Evolutionary conservation across 2,888 invertebrate species (phyloP), one percentile per base, ranked within the genome.

Genomic region (Cecidostiba fungosa): DNA sequence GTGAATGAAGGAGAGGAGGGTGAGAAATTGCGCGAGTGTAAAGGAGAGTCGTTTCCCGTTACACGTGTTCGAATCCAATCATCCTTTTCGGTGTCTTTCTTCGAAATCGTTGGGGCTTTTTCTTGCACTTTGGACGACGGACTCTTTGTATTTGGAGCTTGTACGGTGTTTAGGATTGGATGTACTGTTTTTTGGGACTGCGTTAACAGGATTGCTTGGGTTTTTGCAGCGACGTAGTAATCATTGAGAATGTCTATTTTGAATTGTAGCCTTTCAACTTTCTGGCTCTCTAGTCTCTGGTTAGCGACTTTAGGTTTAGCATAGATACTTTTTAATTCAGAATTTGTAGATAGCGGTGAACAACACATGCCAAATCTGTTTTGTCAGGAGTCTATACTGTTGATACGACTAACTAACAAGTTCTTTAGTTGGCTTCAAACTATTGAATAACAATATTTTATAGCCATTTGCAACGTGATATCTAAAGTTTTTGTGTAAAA

Each of bases 1-100:
- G 66, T 62, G 62, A 43, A 82, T 74, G 36, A 62, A 74, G 59
- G 29, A n/a, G 32, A 32, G 8, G 72, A 73, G 54, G 4, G 19
- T 59, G 62, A 5, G 70, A 4, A 54, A 19, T 14, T 10, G 36
- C 19, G 32, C 26, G 26, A 29, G 73, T 32, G 39, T 19, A 62
- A 23, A 32, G n/a, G 5, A 43, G 43, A 82, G 43, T 39, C 72
- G 72, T 23, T 36, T 77, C 16, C 54, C 54, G 32, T 73, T 23
- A 73, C 73, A 73, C 50, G 76, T 29, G 76, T 54, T 54, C 23
- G 54, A 59, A 54, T 59, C 59, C 77, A 77, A 77, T 59, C 32
- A 32, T 54, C n/a, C 59, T 36, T 59, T 54, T 77, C 23, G 12
- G 29, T 69, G 10, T 76, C 76, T 69, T 74, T 50, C 80, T 26